Evolutionary conservation across 2,113 vertebrate species (phyloP).

Genomic region (Bubalus kerabau): DNA sequence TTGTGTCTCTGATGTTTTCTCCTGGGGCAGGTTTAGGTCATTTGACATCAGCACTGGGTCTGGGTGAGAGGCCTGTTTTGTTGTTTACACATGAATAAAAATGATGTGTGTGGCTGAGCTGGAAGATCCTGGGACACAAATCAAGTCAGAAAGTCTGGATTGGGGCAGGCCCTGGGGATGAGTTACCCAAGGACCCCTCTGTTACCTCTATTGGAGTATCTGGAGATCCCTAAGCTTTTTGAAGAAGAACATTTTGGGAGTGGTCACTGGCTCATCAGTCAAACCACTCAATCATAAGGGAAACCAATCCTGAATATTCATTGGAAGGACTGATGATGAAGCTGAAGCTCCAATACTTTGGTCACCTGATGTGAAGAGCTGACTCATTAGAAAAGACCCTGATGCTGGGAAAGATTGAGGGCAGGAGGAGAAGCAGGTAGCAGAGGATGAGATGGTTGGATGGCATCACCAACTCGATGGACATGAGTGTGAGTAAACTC

Average conservation of each 20-base stretch:
- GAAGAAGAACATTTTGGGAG: neutral
- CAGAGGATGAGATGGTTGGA: neutral
- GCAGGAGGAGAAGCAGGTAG: neutral
- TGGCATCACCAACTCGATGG: neutral
- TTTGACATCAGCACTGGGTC: neutral
- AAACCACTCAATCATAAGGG: neutral
- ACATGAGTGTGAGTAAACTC: neutral
- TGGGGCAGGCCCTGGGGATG: neutral
- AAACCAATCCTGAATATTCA: neutral
- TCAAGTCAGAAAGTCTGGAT: neutral
- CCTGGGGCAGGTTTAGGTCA: neutral
- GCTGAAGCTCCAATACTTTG: neutral
- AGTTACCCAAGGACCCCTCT: neutral
- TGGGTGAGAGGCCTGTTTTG: neutral
- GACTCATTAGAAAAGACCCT: neutral
- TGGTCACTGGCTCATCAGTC: neutral
- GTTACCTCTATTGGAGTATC: neutral
- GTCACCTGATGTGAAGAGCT: neutral
- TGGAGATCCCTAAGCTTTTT: neutral
- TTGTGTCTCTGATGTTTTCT: fast-evolving
- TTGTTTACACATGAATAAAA: neutral
- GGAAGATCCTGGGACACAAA: neutral
- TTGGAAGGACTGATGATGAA: neutral
- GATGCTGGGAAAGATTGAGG: neutral
- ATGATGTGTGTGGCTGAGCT: neutral